Evolutionary conservation across 2,888 invertebrate species (phyloP).

Genomic region (Pimpla rufipes): DNA sequence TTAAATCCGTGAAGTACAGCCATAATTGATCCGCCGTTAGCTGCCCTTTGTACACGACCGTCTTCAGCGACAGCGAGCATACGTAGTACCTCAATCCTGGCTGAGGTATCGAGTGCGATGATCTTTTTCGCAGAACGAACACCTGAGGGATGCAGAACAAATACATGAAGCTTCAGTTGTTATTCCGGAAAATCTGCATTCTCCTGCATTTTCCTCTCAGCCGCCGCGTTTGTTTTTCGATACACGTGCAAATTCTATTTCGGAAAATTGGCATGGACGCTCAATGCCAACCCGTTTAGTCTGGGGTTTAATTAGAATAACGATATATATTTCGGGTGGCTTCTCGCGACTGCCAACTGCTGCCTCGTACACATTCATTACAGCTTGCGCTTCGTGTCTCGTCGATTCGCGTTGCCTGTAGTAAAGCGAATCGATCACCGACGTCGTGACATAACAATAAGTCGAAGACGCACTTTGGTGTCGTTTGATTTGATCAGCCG

Average conservation of each 20-base stretch:
- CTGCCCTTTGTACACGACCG: conserved; percentile 98
- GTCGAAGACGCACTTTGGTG: neutral
- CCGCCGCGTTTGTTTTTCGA: conserved; percentile 44
- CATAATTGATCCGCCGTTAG: conserved; percentile 98
- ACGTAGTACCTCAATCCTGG: conserved; percentile 97
- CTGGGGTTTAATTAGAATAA: conserved; percentile 67
- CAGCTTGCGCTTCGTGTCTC: neutral
- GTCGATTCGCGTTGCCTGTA: neutral
- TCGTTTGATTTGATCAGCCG: neutral
- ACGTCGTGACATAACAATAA: conserved; percentile 30
- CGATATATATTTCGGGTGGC: conserved; percentile 29
- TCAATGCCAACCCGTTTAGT: conserved; percentile 72
- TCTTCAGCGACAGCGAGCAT: conserved; percentile 96
- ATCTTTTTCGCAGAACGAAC: conserved; percentile 96
- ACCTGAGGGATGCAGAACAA: conserved; percentile 87
- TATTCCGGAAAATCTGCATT: neutral
- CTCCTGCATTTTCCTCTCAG: too few species aligned
- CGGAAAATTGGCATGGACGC: conserved; percentile 71
- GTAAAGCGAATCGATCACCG: conserved; percentile 9
- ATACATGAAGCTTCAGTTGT: neutral
- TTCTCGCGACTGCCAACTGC: conserved; percentile 55
- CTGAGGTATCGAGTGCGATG: conserved; percentile 94
- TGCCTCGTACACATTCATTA: conserved; percentile 5
- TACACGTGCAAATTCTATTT: conserved; percentile 70
- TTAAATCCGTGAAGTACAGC: conserved; percentile 90